Base-by-base conservation (phyloP, 2,797 vertebrate genomes). In the Myotis planiceps region DNA sequence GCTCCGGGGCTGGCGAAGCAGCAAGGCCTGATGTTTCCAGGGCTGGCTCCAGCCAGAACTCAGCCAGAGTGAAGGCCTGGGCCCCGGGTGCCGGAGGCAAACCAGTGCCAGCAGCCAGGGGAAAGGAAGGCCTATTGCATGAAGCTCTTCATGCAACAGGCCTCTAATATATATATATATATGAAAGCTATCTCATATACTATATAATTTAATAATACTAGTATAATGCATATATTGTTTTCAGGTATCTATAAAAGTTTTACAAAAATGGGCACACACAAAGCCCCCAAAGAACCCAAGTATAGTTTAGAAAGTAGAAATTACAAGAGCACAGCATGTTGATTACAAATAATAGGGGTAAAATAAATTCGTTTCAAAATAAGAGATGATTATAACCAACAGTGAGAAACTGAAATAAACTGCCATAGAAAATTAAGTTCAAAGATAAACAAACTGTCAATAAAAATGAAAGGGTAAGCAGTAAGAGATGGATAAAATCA, bases 171-270 rank as follows among this genome's bases (percentile, higher is more conserved):
- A 42, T 42, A 9, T 47, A 21, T 27, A 53, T 87, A 34, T 74
- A 25, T 60, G 0, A 58, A 16, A 78, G 34, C 19, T 34, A 27
- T 81, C 34, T 72, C 3, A 75, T 63, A 25, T 47, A 45, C n/a
- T 75, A 51, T 88, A 47, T 25, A 88, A 82, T 69, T 89, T 86
- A 90, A 69, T 90, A 88, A 85, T 34, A 45, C 42, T 45, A 45
- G 42, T 45, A 32, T 1, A 81, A 84, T 66, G 39, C 2, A 63
- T 65, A 34, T 19, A n/a, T 16, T 53, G 15, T 87, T 92, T 96
- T 55, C 15, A 87, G 32, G 19, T 19, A 78, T 49, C 55, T 2
- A 2, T 51, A n/a, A 58, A 65, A 32, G 51, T 39, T 78, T 92
- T 78, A 74, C 1, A 82, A 90, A 75, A 82, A 51, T 10, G 9